Base-by-base conservation (phyloP, 2,888 invertebrate genomes). In the Monochamus alternatus region DNA sequence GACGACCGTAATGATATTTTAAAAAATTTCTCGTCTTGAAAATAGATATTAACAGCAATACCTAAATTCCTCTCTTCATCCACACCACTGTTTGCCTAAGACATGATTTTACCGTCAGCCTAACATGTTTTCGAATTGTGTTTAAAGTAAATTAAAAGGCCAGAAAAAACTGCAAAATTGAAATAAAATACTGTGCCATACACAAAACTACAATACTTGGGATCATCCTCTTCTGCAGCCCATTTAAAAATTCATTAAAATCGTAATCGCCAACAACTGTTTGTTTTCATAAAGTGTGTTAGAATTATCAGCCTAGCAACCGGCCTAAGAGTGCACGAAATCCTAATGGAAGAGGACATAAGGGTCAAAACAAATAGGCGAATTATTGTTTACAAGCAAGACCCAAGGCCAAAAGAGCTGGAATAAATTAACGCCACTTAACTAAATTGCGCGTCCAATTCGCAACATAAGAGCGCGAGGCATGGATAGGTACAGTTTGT, bases 341-440 rank as follows among this genome's bases (percentile, higher is more conserved):
- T 22, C 38, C 51, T 51, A 52, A 52, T 43, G n/a, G 5, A 10
- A 2, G 12, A 31, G 12, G 67, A 32, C 12, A 9, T 67, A 67
- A 67, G 55, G 67, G 7, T 43, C 67, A 67, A 1, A 67, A 51
- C 55, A 30, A 2, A 12, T 32, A 14, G 67, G n/a, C 9, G 4
- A 63, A 44, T 63, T 44, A 63, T 52, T 67, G 67, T 67, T 67
- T 67, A 67, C 67, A 30, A 67, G 67, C 52, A 51, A 67, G 58
- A 55, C 52, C 55, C 55, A 67, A 58, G 67, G 55, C 58, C 55
- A 67, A 67, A 58, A 67, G 67, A 32, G 55, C 55, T 67, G 32
- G 67, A 55, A 67, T 67, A 67, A 67, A 67, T 67, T 67, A 67
- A 67, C 67, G 67, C 67, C 67, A 67, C 55, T 67, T 67, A 67